Percentiles rank a stretch among this genome's conserved stretches.
Evolutionary conservation across 2,888 invertebrate genomes (phyloP).

Genomic region (Spodoptera littoralis): DNA sequence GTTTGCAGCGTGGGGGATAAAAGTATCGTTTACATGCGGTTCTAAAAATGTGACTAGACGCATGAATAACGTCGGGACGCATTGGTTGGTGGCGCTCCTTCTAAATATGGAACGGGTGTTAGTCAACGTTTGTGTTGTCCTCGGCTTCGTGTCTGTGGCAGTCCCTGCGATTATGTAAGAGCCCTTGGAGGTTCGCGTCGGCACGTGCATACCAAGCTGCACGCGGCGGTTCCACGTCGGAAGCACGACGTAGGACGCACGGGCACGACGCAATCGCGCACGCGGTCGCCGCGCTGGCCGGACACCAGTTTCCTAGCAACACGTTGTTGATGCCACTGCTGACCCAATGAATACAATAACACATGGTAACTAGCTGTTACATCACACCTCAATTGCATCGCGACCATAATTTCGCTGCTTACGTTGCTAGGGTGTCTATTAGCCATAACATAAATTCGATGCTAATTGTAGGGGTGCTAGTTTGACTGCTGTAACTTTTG

Average conservation of each 20-base stretch:
- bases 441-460: conserved; percentile 70
- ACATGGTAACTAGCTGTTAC: conserved; percentile 84
- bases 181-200: conserved; percentile 72
- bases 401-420: conserved; percentile 64
- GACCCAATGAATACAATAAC: conserved; percentile 86
- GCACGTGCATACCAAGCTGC: conserved; percentile 80
- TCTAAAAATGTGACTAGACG: conserved; percentile 86
- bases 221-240: conserved; percentile 85
- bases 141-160: conserved; percentile 66
- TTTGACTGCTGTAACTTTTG: conserved; percentile 39
- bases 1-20: conserved; percentile 60
- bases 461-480: conserved; percentile 48
- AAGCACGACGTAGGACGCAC: conserved; percentile 70
- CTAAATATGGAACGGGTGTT: conserved; percentile 86
- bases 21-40: conserved; percentile 86
- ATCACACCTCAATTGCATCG: conserved; percentile 77
- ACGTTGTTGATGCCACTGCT: conserved; percentile 86
- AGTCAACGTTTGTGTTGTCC: conserved; percentile 72
- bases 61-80: conserved; percentile 77
- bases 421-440: conserved; percentile 75
- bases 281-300: conserved; percentile 70
- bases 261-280: conserved; percentile 71
- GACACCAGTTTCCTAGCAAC: conserved; percentile 87
- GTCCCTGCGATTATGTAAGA: conserved; percentile 83
- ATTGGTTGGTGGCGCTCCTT: conserved; percentile 83